Conservation (phyloP, 2,888 invertebrate species). For the Schizotus pectinicornis region DNA sequence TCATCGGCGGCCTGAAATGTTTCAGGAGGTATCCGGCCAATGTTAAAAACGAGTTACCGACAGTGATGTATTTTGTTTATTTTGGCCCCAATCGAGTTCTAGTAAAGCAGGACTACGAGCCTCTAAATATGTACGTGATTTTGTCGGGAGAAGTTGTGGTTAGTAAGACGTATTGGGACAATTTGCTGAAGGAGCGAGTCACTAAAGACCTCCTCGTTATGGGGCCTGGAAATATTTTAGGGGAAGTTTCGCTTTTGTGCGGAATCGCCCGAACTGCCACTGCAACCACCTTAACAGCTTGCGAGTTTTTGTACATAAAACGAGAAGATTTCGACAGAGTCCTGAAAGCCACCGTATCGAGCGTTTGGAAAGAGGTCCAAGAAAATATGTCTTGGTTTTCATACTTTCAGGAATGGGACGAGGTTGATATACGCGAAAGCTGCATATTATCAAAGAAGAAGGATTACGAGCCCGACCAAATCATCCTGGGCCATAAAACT, state of each 20-base stretch:
- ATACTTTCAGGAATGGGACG: conserved; percentile 69
- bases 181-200: conserved; percentile 58
- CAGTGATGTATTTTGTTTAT: conserved; percentile 67
- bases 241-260: conserved; percentile 70
- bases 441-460: conserved; percentile 70
- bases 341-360: conserved; percentile 64
- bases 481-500: conserved; percentile 62
- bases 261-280: conserved; percentile 67
- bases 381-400: conserved; percentile 67
- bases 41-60: conserved; percentile 67
- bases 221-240: conserved; percentile 68
- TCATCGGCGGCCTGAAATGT: conserved; percentile 67
- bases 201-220: conserved; percentile 62
- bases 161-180: conserved; percentile 62
- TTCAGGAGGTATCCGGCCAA: conserved; percentile 67
- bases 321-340: conserved; percentile 68
- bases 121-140: conserved; percentile 68
- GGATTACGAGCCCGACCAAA: conserved; percentile 63
- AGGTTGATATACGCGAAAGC: conserved; percentile 67
- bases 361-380: conserved; percentile 68
- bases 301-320: conserved; percentile 69
- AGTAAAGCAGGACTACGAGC: conserved; percentile 66
- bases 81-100: conserved; percentile 65
- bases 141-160: conserved; percentile 66
- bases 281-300: conserved; percentile 63